These are phyloP conservation scores for Actinopyga echinites DNA, from an alignment of 53 echinoderm and acorn worm species.

Conservation along the genomic window DNA sequence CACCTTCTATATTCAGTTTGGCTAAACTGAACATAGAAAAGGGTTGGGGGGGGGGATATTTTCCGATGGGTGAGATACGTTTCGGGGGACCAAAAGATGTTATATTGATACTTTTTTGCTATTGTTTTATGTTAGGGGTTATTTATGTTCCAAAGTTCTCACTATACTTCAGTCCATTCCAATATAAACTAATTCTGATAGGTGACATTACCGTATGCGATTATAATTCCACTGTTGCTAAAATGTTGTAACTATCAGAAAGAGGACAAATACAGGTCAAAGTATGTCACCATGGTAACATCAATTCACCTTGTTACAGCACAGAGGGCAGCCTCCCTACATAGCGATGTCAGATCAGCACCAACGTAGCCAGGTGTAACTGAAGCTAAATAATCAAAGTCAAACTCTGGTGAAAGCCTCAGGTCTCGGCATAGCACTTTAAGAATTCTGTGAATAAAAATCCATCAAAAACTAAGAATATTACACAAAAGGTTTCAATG, in stretches of 20 bases:
- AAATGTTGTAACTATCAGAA: background rate
- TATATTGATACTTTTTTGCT: too few species aligned
- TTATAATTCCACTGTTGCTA: too few species aligned
- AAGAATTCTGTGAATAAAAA: constrained; percentile 69
- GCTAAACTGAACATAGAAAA: too few species aligned
- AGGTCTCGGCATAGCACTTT: constrained; percentile 83
- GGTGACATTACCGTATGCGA: too few species aligned
- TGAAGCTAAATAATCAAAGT: constrained; percentile 59
- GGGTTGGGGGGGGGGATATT: too few species aligned
- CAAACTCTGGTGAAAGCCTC: constrained; percentile 71
- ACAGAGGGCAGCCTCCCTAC: constrained; percentile 98
- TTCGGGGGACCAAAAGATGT: too few species aligned
- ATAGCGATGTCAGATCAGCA: constrained; percentile 90
- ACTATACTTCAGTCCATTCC: too few species aligned
- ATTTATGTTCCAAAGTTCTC: too few species aligned
- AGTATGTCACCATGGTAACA: background rate
- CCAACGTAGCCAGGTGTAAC: constrained; percentile 97
- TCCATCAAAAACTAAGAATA: background rate
- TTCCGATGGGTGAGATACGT: too few species aligned
- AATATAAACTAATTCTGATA: too few species aligned
- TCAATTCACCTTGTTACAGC: constrained; percentile 81
- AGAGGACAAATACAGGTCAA: background rate
- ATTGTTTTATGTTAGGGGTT: too few species aligned
- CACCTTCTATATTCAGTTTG: too few species aligned
- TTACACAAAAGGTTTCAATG: background rate